phyloP scores from a whole-genome alignment of 2,797 vertebrate genomes.

The Lepus townsendii region DNA sequence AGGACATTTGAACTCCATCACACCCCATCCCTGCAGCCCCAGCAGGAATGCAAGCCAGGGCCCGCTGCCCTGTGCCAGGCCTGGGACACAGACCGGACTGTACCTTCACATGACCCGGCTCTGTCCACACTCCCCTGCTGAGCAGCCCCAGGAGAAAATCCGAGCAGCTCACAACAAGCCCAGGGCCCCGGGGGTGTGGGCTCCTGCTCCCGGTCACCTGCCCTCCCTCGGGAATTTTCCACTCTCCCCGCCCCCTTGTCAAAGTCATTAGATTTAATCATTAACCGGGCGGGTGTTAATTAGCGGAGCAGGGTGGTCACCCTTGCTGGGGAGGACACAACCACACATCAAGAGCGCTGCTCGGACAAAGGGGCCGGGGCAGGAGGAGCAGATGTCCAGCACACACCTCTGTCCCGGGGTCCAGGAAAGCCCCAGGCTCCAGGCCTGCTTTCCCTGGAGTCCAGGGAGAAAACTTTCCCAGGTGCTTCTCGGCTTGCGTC shows the following conservation, averaged over 20 bases:
- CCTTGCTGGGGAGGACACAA: conserved; percentile 73
- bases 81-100: neutral
- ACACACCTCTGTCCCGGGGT: neutral
- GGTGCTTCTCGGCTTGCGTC: neutral
- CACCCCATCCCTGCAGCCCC: neutral
- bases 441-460: neutral
- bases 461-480: conserved; percentile 8
- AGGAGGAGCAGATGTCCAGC: neutral
- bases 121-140: conserved; percentile 40
- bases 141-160: conserved; percentile 54
- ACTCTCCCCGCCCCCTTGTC: conserved; percentile 66
- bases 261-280: conserved; percentile 82
- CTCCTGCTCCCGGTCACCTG: conserved; percentile 9
- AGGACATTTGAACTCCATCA: neutral
- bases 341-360: conserved; percentile 61
- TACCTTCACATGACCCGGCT: conserved; percentile 72
- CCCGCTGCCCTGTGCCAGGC: neutral
- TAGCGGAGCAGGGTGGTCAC: conserved; percentile 62
- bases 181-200: conserved; percentile 35
- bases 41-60: neutral
- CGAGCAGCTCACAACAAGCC: neutral
- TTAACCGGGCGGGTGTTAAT: conserved; percentile 78
- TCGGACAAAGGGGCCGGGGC: neutral
- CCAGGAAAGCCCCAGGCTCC: neutral
- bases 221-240: conserved; percentile 79